phyloP scores from a whole-genome alignment of 53 echinoderm and acorn worm genomes.

The Crossaster papposus region DNA sequence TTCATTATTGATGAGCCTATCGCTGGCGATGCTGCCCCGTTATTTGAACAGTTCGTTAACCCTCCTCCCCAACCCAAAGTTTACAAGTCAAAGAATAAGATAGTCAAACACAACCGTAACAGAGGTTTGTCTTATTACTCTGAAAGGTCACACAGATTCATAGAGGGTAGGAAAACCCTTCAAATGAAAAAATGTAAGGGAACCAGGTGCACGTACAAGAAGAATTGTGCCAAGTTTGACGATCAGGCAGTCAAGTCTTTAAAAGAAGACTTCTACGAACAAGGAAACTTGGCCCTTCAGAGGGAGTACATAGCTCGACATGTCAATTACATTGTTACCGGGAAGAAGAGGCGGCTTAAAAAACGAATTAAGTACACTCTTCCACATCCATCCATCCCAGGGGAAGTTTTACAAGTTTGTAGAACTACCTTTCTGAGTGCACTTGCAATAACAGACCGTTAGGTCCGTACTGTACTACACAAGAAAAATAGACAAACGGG shows the following conservation, averaged over 20 bases:
- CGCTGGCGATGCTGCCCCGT: background rate
- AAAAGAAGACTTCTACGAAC: conserved; percentile 20
- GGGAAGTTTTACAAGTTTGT: conserved; percentile 22
- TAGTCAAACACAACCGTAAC: conserved; percentile 32
- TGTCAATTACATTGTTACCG: conserved; percentile 9
- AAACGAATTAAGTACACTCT: conserved; percentile 22
- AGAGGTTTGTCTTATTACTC: conserved; percentile 31
- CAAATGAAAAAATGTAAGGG: conserved; percentile 3
- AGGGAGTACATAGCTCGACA: conserved; percentile 42
- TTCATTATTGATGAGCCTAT: conserved; percentile 28
- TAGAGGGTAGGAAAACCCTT: conserved; percentile 25
- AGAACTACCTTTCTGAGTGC: conserved; percentile 19
- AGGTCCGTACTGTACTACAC: conserved; percentile 22
- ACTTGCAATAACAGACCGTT: conserved; percentile 36
- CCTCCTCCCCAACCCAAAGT: conserved; percentile 26
- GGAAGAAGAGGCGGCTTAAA: conserved; percentile 14
- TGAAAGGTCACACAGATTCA: conserved; percentile 30
- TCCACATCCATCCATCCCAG: too few relatives aligned
- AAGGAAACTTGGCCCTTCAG: conserved; percentile 15
- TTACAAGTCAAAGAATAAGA: conserved; percentile 19
- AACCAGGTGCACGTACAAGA: background rate
- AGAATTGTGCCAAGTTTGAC: conserved; percentile 19
- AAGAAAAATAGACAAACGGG: conserved; percentile 44
- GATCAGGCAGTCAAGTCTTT: conserved; percentile 10
- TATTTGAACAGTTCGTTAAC: conserved; percentile 1